Evolutionary conservation across 2,888 invertebrate species (phyloP), one percentile per base, ranked within the genome.

Genomic region (Opisthograptis luteolata): DNA sequence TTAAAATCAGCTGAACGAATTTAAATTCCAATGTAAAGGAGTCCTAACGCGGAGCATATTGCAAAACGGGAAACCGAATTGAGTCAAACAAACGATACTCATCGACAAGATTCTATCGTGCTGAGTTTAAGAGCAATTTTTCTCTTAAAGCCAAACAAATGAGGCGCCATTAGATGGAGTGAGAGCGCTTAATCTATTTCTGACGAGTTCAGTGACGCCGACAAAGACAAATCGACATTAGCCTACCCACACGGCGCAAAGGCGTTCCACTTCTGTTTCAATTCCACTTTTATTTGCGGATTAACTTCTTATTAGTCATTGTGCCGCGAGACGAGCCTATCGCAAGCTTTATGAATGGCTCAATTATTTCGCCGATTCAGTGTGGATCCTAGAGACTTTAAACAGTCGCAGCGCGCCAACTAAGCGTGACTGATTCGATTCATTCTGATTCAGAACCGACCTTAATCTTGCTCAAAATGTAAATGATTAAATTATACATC

Each of bases 141-240:
- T 90, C 88, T 87, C 84, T 87, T 84, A 90, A 85, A 90, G 84
- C 90, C 81, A 90, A 87, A 90, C 89, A 90, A 90, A 90, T 90
- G 90, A 88, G 90, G 81, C 82, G 81, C 88, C 87, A 89, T 90
- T 90, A 90, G 87, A 90, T 87, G 84, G 84, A 89, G 89, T 87
- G 87, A 89, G 89, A 90, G 85, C 83, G 89, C 90, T 90, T 90
- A 90, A 90, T 90, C 90, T 90, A 90, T 90, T 90, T 90, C 90
- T 90, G 90, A 90, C 90, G 90, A 90, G 90, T 90, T 90, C 87
- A 88, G 86, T 87, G 90, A 90, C 90, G 90, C 89, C 87, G 90
- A 89, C 90, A 87, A 85, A 87, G 90, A 90, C 89, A 87, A 88
- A 90, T 90, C 87, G 90, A 86, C 87, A 87, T 84, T 86, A 84